Evolutionary conservation across 2,113 vertebrate genomes (phyloP).

Genomic region (Ancistrus triradiatus): DNA sequence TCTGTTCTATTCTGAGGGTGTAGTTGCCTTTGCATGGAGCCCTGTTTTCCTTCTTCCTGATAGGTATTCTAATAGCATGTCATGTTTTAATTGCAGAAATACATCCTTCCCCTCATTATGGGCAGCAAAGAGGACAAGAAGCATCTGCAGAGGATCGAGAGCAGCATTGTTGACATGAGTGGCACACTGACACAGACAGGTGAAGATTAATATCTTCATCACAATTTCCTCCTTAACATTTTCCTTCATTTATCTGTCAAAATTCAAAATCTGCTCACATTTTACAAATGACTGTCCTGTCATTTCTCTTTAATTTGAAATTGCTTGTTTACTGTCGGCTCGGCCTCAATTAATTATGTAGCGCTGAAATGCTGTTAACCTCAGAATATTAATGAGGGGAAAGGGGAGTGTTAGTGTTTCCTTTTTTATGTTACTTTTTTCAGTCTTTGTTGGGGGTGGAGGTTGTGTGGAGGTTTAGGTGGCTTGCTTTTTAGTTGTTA

Average conservation of each 20-base stretch:
- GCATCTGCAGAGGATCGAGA: conserved; percentile 95
- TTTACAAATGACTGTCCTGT: conserved; percentile 99
- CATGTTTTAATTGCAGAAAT: conserved; percentile 84
- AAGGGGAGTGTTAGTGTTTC: conserved; percentile 97
- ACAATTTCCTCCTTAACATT: conserved; percentile 80
- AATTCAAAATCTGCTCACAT: conserved; percentile 97
- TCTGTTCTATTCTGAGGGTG: background rate
- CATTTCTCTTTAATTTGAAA: conserved; percentile 99
- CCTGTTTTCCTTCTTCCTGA: conserved; percentile 30
- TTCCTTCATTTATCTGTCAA: conserved; percentile 99
- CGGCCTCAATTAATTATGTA: conserved; percentile 99
- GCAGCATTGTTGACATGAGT: conserved; percentile 93
- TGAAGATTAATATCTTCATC: conserved; percentile 99
- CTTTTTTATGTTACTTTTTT: conserved; percentile 48
- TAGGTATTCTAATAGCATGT: conserved; percentile 68
- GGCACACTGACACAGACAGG: conserved; percentile 99
- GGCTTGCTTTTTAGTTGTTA: too few relatives aligned
- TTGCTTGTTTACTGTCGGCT: conserved; percentile 99
- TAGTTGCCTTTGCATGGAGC: too few relatives aligned
- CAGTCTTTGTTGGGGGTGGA: conserved; percentile 41
- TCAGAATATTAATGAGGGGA: conserved; percentile 99
- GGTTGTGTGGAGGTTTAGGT: conserved; percentile 90
- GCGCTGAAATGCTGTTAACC: conserved; percentile 99
- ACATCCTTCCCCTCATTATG: conserved; percentile 94
- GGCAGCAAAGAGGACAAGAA: conserved; percentile 95